A percentile compares a stretch with the other conserved stretches of the same genome.
Evolutionary conservation across 2,888 invertebrate species (phyloP).

Genomic region (Prenolepis imparis): DNA sequence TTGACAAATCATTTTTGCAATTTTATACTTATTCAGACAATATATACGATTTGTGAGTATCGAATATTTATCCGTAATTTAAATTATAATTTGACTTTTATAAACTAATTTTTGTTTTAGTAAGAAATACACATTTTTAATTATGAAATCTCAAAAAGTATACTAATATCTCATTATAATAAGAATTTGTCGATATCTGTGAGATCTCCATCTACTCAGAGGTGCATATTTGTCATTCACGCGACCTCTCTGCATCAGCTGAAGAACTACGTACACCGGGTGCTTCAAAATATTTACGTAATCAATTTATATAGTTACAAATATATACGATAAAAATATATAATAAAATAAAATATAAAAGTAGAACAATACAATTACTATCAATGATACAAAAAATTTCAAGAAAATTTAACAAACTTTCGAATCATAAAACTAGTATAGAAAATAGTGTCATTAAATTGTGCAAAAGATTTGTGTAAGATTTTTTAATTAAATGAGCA

Average conservation of each 20-base stretch:
- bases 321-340: not conserved
- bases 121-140: not conserved
- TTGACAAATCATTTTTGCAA: not conserved
- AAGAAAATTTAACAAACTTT: not conserved
- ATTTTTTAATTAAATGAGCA: not conserved
- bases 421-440: not conserved
- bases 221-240: constrained; percentile 14
- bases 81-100: not conserved
- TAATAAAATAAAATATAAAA: not conserved
- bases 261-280: constrained; percentile 5
- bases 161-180: not conserved
- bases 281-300: not conserved
- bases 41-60: not conserved
- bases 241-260: constrained; percentile 37
- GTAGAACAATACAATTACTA: not conserved
- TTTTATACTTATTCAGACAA: not conserved
- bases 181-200: constrained; percentile 21
- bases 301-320: not conserved
- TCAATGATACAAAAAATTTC: not conserved
- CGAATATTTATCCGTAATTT: not conserved
- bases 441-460: not conserved
- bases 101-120: not conserved
- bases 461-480: not conserved
- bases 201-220: not conserved
- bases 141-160: not conserved